Conservation (phyloP, 2,113 vertebrate genomes). For the Psammodynastes pulverulentus region DNA sequence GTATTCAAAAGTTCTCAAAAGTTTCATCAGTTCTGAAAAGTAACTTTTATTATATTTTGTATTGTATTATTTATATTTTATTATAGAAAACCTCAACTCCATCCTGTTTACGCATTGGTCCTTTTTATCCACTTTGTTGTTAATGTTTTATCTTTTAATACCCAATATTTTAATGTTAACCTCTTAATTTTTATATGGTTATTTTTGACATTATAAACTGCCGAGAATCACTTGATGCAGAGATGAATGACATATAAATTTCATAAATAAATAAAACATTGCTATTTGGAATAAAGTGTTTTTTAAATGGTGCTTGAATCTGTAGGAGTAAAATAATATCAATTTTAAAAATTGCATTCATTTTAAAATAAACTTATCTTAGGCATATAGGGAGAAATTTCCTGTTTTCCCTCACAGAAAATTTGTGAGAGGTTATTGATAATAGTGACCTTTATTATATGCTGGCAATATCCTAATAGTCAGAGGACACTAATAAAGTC, state of each 20-base stretch:
- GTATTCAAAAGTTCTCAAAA: background rate
- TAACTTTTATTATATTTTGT: background rate
- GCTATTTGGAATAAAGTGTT: background rate
- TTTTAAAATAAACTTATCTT: background rate
- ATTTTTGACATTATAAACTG: background rate
- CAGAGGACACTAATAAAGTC: background rate
- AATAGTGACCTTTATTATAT: background rate
- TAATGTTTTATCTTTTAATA: background rate
- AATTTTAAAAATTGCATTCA: background rate
- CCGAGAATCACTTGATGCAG: background rate
- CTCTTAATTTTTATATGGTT: background rate
- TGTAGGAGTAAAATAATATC: background rate
- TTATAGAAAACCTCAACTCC: background rate
- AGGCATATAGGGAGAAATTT: background rate
- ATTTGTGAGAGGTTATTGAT: background rate
- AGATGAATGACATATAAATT: background rate
- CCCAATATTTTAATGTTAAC: background rate
- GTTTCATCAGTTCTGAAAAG: background rate
- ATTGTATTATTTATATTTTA: background rate
- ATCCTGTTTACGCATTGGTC: background rate
- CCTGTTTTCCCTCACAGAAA: background rate
- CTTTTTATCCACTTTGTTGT: background rate
- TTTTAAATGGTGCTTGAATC: background rate
- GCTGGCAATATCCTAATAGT: background rate
- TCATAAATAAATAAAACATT: background rate